Percentiles rank a stretch among this genome's conserved stretches.
Evolutionary conservation across 2,113 vertebrate species (phyloP).

Genomic region (Bubo bubo): DNA sequence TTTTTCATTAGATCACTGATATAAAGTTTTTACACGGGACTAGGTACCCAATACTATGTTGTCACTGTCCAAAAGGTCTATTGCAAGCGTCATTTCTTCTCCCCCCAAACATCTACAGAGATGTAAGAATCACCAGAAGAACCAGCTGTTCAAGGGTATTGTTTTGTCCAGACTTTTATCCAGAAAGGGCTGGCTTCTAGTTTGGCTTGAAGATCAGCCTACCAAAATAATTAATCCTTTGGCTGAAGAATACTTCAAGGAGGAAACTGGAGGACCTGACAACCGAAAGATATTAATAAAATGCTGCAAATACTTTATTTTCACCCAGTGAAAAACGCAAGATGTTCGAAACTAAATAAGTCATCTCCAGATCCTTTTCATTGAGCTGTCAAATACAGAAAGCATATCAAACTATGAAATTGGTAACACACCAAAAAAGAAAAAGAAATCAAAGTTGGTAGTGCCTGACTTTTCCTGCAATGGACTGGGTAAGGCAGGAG

Average conservation of each 20-base stretch:
- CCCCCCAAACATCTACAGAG: not conserved
- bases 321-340: not conserved
- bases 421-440: not conserved
- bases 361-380: not conserved
- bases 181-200: not conserved
- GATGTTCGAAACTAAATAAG: not conserved
- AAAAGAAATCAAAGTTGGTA: not conserved
- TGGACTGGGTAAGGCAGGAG: not conserved
- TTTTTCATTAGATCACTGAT: not conserved
- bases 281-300: not conserved
- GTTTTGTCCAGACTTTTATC: not conserved
- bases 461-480: not conserved
- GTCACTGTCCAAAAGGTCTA: not conserved
- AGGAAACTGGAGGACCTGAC: not conserved
- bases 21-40: not conserved
- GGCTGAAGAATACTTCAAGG: not conserved
- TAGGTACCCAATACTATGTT: not conserved
- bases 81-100: not conserved
- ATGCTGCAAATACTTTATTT: not conserved
- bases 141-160: not conserved
- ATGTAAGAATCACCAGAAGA: not conserved
- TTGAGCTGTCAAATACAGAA: not conserved
- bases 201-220: not conserved
- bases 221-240: not conserved
- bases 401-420: not conserved